Evolutionary conservation across 92 coral and sea anemone genomes (phyloP), one percentile per base, ranked within the genome.

Genomic region (Nematostella vectensis): DNA sequence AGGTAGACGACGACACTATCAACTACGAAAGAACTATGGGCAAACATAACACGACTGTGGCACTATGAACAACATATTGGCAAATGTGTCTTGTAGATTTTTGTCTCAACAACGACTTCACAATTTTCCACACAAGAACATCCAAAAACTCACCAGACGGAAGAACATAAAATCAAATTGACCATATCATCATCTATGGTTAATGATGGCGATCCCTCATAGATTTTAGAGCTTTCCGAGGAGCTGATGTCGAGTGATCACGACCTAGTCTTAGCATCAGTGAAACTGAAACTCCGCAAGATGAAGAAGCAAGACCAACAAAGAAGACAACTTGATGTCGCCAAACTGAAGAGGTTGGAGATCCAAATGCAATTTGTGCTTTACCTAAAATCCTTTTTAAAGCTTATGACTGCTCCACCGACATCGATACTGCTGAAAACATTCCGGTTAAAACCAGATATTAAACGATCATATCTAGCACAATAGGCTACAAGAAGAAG

Each of bases 131-230:
- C 25, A 51, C 47, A 25, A n/a, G 22, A 19, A 54, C 29, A 12
- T 43, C 31, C 57, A 51, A 26, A 11, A 61, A 61, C 27, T 11
- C 67, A 16, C 67, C 57, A 2, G 49, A 61, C 23, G 62, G 63
- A 3, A 15, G 56, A 38, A 60, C 42, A n/a, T 51, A 2, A 30
- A 55, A 66, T 20, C 72, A 66, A 29, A 66, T 66, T 18, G 63
- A 56, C 47, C 52, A 63, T 38, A 33, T 63, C 58, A 33, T 51
- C 48, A 63, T 63, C 61, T 50, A 22, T 26, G 50, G 69, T 1
- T 49, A 36, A 36, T 63, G 51, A 59, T 29, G n/a, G 60, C 20
- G 61, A 2, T 63, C 70, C 11, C 47, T 63, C 2, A 25, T 6
- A 27, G 57, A 62, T 62, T 57, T 50, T 31, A 49, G 30, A 30